Evolutionary conservation across 2,888 invertebrate species (phyloP), one percentile per base, ranked within the genome.

Genomic region (Phania funesta): DNA sequence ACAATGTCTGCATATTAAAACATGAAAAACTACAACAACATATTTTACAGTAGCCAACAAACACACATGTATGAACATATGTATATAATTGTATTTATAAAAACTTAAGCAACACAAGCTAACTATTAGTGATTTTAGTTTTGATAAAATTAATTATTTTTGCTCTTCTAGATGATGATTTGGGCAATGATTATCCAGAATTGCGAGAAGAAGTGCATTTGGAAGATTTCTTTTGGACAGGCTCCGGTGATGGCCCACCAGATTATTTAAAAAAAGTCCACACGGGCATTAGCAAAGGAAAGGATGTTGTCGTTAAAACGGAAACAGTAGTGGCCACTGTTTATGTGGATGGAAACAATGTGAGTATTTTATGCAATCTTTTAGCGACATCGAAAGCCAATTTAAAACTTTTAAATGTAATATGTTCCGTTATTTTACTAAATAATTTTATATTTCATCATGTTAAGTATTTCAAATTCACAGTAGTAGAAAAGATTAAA

Each of bases 151-250:
- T 68, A 38, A 70, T 48, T 64, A 2, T 48, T 0, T 3, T 22
- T 9, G 24, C 38, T 60, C 32, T 18, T 71, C 32, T 22, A 67
- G 82, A 78, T 88, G 90, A 90, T 86, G 88, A 89, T 56, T 74
- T 85, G 29, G 87, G 86, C 74, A 86, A 87, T 58, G 87, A 88
- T 76, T 90, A 90, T 85, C 87, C 88, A 1, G 90, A 90, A 74
- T 83, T 88, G 6, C 87, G 90, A 60, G 89, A 91, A 70, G 90
- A 91, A 78, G 87, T 91, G 2, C 90, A 90, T 35, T 87, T 97
- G 74, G 96, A 96, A 87, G 96, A 97, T 89, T 97, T 97, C 91
- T 95, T 97, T 90, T 97, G 97, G 97, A 96, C 96, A 0, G 96
- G 96, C 0, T 95, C 95, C 0, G 96, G 96, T 0, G 96, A 96